Conservation (phyloP, 2,888 invertebrate genomes). For the Campoplex capitator region DNA sequence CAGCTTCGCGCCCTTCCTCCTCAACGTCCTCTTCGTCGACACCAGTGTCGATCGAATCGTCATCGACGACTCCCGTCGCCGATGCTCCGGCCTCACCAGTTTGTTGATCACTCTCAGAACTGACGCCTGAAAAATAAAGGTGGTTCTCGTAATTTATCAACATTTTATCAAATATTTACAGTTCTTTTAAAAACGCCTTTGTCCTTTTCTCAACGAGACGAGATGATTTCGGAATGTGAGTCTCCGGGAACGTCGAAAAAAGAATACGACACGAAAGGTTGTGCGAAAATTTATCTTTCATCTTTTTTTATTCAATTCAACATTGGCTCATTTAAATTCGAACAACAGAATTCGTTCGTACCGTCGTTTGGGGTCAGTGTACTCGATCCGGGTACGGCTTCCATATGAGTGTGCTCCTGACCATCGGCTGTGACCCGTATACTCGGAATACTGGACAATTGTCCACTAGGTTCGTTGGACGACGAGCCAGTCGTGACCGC, state of each 20-base stretch:
- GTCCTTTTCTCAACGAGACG: neutral
- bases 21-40: constrained; percentile 81
- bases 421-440: constrained; percentile 76
- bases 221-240: neutral
- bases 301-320: neutral
- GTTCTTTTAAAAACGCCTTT: neutral
- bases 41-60: constrained; percentile 78
- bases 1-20: constrained; percentile 93
- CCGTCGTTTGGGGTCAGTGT: constrained; percentile 79
- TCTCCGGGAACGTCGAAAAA: neutral
- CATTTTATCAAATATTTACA: no score
- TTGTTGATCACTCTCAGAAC: constrained; percentile 88
- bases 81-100: constrained; percentile 77
- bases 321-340: neutral
- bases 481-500: constrained; percentile 74
- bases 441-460: constrained; percentile 76
- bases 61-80: constrained; percentile 75
- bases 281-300: neutral
- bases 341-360: constrained; percentile 62
- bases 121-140: constrained; percentile 84
- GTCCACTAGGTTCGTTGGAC: constrained; percentile 74
- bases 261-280: neutral
- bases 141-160: neutral
- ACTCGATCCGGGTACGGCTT: constrained; percentile 78
- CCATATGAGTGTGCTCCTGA: constrained; percentile 77